Evolutionary conservation across 2,797 vertebrate genomes (phyloP).

Genomic region (Coccyzus lansbergi): DNA sequence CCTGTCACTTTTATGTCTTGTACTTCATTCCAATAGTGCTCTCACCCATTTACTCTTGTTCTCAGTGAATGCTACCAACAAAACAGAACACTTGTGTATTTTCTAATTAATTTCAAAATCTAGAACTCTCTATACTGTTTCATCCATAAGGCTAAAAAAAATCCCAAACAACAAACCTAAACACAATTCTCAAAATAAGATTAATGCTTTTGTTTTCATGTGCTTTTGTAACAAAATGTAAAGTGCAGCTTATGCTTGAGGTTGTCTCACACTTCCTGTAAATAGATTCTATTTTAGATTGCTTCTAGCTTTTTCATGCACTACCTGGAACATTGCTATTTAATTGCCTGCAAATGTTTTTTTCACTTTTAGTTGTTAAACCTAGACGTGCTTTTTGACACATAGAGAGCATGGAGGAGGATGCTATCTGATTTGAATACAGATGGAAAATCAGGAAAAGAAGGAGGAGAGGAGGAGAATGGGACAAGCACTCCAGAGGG

Average conservation of each 20-base stretch:
- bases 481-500: background rate
- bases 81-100: background rate
- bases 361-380: background rate
- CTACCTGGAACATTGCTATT: background rate
- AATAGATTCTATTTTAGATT: background rate
- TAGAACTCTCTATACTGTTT: background rate
- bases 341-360: background rate
- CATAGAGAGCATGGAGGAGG: background rate
- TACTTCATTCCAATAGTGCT: background rate
- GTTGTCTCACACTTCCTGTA: background rate
- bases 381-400: conserved; percentile 8
- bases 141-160: background rate
- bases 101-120: background rate
- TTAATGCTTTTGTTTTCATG: background rate
- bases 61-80: background rate
- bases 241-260: background rate
- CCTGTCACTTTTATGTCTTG: background rate
- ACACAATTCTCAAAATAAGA: background rate
- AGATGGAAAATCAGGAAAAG: background rate
- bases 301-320: background rate
- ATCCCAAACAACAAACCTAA: background rate
- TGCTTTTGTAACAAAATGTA: background rate
- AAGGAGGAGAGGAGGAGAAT: background rate
- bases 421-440: background rate
- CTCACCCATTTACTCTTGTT: background rate